Evolutionary conservation across 2,113 vertebrate genomes (phyloP), one percentile per base, ranked within the genome.

Genomic region (Coreoperca whiteheadi): DNA sequence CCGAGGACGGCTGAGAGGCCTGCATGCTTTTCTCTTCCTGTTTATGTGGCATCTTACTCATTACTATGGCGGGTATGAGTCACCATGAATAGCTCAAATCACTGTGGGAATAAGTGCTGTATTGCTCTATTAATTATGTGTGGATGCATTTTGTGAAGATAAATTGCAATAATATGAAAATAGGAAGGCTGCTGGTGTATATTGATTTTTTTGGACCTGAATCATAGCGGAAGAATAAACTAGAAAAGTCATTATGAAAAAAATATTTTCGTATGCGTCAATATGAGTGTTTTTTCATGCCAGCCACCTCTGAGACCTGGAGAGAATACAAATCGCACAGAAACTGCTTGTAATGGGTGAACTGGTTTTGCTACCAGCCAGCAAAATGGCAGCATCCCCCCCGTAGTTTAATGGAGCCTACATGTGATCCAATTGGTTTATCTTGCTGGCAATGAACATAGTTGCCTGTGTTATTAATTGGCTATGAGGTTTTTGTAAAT

Each of bases 11-110:
- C 25, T 56, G 59, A 74, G 63, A 72, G 77, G 63, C 28, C 65
- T 10, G 56, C 73, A 63, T 28, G 43, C 74, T 73, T 79, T 78
- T 64, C 77, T 78, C 72, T 67, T 81, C 61, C 71, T 66, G 78
- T 87, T 88, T 81, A 65, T 34, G 83, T 39, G 68, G 48, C 23
- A 6, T 82, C 76, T 81, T 51, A 30, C 37, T 88, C 63, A 80
- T 89, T 72, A 85, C 79, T 46, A 63, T 48, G 63, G 70, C 9
- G 12, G 60, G 70, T 83, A 68, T 87, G 89, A 91, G 54, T 92
- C 88, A 89, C 77, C 57, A 4, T 53, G 67, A 63, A 56, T 9
- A 48, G 46, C 77, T 77, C 20, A 12, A 57, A 73, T 83, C 81
- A 50, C 71, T 43, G 74, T 48, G 68, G 76, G 76, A 84, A 72